A percentile compares a stretch with the other conserved stretches of the same genome.
These are phyloP conservation scores for Protosalanx chinensis DNA, from an alignment of 2,797 vertebrate genomes.

Conservation along the genomic window DNA sequence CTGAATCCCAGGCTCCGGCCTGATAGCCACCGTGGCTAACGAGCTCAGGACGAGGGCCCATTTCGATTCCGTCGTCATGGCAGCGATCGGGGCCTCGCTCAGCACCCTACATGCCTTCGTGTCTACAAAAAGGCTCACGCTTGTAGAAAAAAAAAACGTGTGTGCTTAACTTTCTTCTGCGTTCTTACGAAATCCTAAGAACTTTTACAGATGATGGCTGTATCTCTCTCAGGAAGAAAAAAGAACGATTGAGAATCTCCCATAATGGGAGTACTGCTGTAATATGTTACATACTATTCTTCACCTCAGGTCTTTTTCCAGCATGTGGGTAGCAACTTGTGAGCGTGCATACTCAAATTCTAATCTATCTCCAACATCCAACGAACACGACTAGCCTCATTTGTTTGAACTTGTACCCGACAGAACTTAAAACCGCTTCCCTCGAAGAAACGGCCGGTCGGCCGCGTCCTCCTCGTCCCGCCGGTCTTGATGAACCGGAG, in stretches of 20 bases:
- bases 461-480: constrained; percentile 27
- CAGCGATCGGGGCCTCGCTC: background rate
- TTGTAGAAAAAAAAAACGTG: too few species aligned
- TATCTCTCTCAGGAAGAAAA: too few species aligned
- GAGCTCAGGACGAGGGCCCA: background rate
- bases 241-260: too few species aligned
- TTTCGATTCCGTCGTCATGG: constrained; percentile 12
- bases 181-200: too few species aligned
- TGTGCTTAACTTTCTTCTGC: too few species aligned
- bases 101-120: too few species aligned
- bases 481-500: background rate
- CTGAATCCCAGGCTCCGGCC: constrained; percentile 1
- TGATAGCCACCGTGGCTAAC: constrained; percentile 13
- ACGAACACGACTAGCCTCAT: constrained; percentile 11
- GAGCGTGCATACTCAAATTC: background rate
- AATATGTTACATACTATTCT: too few species aligned
- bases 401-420: constrained; percentile 44
- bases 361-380: too few species aligned
- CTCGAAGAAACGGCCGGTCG: constrained; percentile 5
- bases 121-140: too few species aligned
- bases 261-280: too few species aligned
- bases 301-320: constrained; percentile 29
- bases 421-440: constrained; percentile 17
- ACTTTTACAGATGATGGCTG: too few species aligned
- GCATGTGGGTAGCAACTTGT: constrained; percentile 33